These are phyloP conservation scores for Scalopus aquaticus DNA, from an alignment of 2,113 vertebrate species.

Conservation along the genomic window DNA sequence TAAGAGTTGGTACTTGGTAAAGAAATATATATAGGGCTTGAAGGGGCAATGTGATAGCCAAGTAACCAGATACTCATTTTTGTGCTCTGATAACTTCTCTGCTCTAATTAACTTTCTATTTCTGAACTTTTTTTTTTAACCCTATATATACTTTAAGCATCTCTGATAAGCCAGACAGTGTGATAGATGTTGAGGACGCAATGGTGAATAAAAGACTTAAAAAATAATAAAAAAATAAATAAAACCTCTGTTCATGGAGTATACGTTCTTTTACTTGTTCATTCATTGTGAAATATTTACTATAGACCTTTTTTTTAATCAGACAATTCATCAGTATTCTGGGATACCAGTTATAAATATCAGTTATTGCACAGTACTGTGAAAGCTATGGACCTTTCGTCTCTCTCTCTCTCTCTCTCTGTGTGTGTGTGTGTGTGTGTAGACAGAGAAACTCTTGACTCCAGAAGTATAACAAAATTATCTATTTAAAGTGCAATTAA, in stretches of 20 bases:
- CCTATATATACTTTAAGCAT: neutral
- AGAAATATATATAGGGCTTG: neutral
- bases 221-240: neutral
- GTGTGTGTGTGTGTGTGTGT: too few relatives aligned
- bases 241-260: neutral
- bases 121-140: neutral
- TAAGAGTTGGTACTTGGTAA: neutral
- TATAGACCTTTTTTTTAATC: neutral
- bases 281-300: neutral
- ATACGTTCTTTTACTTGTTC: neutral
- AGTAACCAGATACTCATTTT: neutral
- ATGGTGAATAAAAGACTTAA: neutral
- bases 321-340: neutral
- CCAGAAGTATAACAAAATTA: too few relatives aligned
- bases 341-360: neutral
- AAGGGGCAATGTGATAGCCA: neutral
- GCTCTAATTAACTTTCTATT: neutral
- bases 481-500: neutral
- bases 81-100: neutral
- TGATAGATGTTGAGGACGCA: neutral
- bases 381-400: neutral
- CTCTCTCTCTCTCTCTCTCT: too few relatives aligned
- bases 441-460: too few relatives aligned
- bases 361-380: neutral
- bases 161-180: neutral